Evolutionary conservation across 2,113 vertebrate genomes (phyloP), one percentile per base, ranked within the genome.

Genomic region (Plecturocebus donacophilus): DNA sequence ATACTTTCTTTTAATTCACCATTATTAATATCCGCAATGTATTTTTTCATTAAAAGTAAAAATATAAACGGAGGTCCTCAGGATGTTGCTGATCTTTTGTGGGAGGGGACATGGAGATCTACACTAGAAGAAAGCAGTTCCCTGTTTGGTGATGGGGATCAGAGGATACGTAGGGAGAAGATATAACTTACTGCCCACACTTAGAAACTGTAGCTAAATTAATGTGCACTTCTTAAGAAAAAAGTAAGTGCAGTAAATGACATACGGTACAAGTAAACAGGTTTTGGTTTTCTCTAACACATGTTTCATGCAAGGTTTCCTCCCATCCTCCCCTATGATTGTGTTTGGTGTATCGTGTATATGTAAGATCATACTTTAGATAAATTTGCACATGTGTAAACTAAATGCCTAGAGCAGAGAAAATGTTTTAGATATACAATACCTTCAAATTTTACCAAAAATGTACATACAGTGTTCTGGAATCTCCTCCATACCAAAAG

Each of bases 161-260:
- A 32, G 13, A 3, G 27, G 16, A 84, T 58, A 13, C 27, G 0
- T 9, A 10, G 42, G 40, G 35, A 93, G 52, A 47, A 20, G 79
- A 83, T 52, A 30, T 77, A 64, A n/a, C 58, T 93, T n/a, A 61
- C 16, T 47, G 45, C 16, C 21, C 27, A 61, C 38, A 47, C 68
- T 90, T 79, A 25, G 84, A 94, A 93, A 94, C 32, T 52, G n/a
- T 81, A 71, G 58, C 20, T 90, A 87, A 81, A 90, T 92, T 87
- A 92, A 92, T 77, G 17, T 95, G 58, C 54, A 7, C 27, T n/a
- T 87, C 54, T 94, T 92, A 42, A 64, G 83, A 80, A 38, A 32
- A 90, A 94, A 87, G 25, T 7, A 42, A 81, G 14, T 45, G 2
- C n/a, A 45, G 10, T 91, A 81, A 85, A 91, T 21, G 95, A 73